A percentile compares a stretch with the other conserved stretches of the same genome.
Evolutionary conservation across 92 coral and sea anemone genomes (phyloP).

Genomic region (Parazoanthus darwini): DNA sequence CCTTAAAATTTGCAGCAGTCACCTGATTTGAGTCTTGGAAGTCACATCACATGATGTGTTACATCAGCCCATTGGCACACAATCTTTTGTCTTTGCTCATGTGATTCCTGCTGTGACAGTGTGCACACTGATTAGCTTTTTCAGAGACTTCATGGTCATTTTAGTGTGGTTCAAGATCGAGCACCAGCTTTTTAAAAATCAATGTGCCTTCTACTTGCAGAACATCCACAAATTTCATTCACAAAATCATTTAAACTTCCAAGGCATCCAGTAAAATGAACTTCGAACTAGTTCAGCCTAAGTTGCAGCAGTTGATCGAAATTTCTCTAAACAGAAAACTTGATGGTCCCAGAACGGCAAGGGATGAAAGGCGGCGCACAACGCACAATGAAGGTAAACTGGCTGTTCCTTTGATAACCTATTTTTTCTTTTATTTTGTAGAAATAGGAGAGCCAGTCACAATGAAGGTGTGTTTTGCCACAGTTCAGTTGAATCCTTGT

Average conservation of each 20-base stretch:
- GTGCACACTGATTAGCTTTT: background rate
- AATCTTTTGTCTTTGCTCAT: constrained; percentile 11
- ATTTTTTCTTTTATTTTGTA: constrained; percentile 13
- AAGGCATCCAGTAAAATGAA: constrained; percentile 10
- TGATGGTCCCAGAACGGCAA: constrained; percentile 88
- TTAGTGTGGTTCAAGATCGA: background rate
- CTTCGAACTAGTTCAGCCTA: constrained; percentile 5
- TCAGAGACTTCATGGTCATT: too few relatives aligned
- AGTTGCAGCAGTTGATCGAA: constrained; percentile 25
- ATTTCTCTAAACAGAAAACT: constrained; percentile 81
- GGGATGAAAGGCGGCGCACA: constrained; percentile 95
- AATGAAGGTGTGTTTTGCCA: constrained; percentile 22
- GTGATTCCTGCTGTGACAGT: background rate
- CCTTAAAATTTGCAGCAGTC: background rate
- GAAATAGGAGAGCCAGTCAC: constrained; percentile 28
- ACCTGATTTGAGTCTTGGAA: background rate
- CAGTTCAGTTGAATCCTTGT: constrained; percentile 14
- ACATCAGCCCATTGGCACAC: background rate
- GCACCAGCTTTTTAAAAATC: background rate
- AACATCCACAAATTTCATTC: background rate
- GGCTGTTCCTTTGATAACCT: constrained; percentile 5
- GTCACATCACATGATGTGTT: constrained; percentile 7
- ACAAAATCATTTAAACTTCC: background rate
- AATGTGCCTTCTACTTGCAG: background rate
- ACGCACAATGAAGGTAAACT: constrained; percentile 93